Evolutionary conservation across 2,797 vertebrate species (phyloP).

Genomic region (Antennarius maculatus): DNA sequence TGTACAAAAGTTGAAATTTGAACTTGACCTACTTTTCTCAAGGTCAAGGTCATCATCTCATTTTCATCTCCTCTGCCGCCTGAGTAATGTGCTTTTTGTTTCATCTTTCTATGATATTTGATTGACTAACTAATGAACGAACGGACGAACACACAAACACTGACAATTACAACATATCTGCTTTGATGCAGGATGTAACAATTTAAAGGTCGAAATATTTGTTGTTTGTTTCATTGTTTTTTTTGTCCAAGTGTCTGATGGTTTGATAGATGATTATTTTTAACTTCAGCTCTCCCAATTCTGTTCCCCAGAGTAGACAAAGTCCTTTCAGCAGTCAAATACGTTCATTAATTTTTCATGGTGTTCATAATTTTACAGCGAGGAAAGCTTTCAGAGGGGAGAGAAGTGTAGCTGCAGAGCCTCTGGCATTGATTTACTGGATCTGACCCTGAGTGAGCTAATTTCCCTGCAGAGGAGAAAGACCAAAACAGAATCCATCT

Average conservation of each 20-base stretch:
- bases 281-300: not conserved
- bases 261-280: too few relatives aligned
- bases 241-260: too few relatives aligned
- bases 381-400: conserved; percentile 9
- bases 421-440: conserved; percentile 1
- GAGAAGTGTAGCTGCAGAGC: not conserved
- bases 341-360: conserved; percentile 16
- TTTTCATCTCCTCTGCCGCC: too few relatives aligned
- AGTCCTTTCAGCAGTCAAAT: conserved; percentile 4
- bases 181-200: not conserved
- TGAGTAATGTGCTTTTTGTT: too few relatives aligned
- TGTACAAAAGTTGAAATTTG: too few relatives aligned
- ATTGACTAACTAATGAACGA: too few relatives aligned
- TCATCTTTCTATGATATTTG: too few relatives aligned
- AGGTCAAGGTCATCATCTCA: too few relatives aligned
- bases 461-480: not conserved
- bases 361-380: not conserved
- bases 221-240: not conserved
- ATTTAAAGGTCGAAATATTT: not conserved
- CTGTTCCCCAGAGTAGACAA: conserved; percentile 1
- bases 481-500: not conserved
- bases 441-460: conserved; percentile 1
- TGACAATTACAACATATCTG: too few relatives aligned
- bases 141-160: too few relatives aligned
- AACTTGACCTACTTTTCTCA: too few relatives aligned